These are phyloP conservation scores for Mesoclemmys tuberculata DNA, from an alignment of 2,113 vertebrate genomes.

Conservation along the genomic window DNA sequence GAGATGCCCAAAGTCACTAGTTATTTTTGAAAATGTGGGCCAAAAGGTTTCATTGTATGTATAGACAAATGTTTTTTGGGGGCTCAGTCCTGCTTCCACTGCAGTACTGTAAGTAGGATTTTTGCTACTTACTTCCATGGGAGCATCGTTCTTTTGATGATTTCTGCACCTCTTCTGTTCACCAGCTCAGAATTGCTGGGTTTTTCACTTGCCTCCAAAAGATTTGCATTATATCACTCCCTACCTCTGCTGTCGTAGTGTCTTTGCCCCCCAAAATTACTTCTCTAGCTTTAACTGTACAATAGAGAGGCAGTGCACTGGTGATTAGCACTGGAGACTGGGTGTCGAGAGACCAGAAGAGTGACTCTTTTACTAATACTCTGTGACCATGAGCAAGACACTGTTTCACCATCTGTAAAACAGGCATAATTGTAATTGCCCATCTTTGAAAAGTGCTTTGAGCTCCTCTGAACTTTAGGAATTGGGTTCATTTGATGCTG, in stretches of 20 bases:
- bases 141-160: neutral
- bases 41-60: neutral
- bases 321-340: neutral
- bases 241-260: neutral
- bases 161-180: neutral
- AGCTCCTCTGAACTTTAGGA: neutral
- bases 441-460: neutral
- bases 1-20: neutral
- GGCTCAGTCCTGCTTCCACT: neutral
- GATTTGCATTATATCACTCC: neutral
- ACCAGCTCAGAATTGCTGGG: neutral
- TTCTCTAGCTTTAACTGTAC: neutral
- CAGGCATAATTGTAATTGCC: neutral
- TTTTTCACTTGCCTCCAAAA: neutral
- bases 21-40: neutral
- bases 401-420: neutral
- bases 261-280: neutral
- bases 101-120: neutral
- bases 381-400: neutral
- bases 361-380: neutral
- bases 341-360: neutral
- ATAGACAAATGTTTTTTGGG: neutral
- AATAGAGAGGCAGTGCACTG: neutral
- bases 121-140: neutral
- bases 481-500: accelerated